Evolutionary conservation across 2,888 invertebrate species (phyloP).

Genomic region (Macroteleia sp.): DNA sequence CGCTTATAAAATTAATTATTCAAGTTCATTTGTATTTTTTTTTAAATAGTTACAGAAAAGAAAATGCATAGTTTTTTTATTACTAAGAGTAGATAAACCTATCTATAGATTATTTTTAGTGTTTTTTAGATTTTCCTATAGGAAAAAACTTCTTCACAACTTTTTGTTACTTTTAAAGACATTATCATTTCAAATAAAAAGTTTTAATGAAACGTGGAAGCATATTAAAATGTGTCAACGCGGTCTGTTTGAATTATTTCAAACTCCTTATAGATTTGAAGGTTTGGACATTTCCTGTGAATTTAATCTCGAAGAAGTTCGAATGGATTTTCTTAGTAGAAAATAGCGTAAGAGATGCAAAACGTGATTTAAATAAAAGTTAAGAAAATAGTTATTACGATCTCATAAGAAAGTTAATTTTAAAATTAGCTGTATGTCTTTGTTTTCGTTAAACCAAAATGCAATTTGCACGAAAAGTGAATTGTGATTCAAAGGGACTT

Average conservation of each 20-base stretch:
- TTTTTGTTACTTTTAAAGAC: no score
- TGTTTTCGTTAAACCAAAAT: no score
- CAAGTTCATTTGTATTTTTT: no score
- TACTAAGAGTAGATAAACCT: no score
- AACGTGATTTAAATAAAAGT: slow-evolving; percentile 2
- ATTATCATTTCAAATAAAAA: background rate
- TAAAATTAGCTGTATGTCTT: background rate
- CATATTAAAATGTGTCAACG: slow-evolving; percentile 24
- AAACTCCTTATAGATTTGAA: slow-evolving; percentile 18
- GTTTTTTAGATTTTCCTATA: no score
- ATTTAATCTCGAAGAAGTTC: slow-evolving; percentile 13
- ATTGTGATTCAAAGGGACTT: background rate
- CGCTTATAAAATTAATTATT: no score
- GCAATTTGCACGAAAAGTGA: no score
- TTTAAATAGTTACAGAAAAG: no score
- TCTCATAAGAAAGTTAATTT: background rate
- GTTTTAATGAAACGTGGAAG: slow-evolving; percentile 15
- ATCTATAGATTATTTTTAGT: no score
- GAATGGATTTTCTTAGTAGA: background rate
- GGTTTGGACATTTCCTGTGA: slow-evolving; percentile 9
- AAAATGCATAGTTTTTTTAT: no score
- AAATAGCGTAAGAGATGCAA: slow-evolving; percentile 4
- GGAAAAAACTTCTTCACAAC: no score
- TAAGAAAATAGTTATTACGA: background rate
- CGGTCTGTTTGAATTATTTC: slow-evolving; percentile 18